Conservation (phyloP, 2,113 vertebrate species). For the Glaucomys volans region DNA sequence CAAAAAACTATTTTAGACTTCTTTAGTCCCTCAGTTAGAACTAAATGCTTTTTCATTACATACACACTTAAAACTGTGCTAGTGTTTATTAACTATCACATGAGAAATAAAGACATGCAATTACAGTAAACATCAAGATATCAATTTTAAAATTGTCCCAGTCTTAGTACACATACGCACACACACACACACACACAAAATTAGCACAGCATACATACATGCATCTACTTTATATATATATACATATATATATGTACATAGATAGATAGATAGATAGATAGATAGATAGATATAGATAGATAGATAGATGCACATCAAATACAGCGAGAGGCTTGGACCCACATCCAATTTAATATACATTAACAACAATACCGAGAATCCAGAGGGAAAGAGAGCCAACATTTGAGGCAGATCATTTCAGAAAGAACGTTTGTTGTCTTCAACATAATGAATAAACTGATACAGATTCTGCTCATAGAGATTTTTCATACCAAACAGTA, state of each 20-base stretch:
- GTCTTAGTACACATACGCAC: neutral
- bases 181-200: neutral
- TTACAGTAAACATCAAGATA: neutral
- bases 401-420: neutral
- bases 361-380: neutral
- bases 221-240: neutral
- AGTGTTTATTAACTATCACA: neutral
- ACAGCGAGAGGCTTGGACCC: neutral
- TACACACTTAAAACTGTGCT: neutral
- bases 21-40: constrained; percentile 2
- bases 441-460: neutral
- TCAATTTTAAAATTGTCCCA: neutral
- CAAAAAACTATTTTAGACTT: neutral
- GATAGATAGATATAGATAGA: neutral
- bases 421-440: neutral
- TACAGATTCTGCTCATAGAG: neutral
- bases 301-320: neutral
- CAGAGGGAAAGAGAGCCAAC: neutral
- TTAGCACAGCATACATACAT: neutral
- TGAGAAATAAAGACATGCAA: neutral
- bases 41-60: neutral
- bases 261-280: neutral
- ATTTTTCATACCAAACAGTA: neutral
- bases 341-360: neutral
- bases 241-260: neutral